phyloP scores from a whole-genome alignment of 2,888 invertebrate genomes.

The Heliconius aoede region DNA sequence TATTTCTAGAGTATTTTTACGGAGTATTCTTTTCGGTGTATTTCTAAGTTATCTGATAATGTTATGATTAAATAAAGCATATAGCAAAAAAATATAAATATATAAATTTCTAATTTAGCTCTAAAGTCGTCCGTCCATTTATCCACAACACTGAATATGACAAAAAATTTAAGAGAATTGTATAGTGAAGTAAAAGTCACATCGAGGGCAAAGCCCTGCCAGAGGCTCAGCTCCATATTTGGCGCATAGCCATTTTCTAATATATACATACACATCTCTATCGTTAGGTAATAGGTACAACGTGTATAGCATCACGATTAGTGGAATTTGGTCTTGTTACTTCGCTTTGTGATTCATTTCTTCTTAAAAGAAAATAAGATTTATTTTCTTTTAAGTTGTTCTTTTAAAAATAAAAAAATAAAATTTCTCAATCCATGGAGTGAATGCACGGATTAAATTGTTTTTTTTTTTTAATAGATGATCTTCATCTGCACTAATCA shows the following conservation, averaged over 20 bases:
- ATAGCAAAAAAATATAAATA: not conserved
- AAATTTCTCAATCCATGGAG: not conserved
- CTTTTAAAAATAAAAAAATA: not conserved
- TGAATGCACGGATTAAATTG: not conserved
- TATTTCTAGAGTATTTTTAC: not conserved
- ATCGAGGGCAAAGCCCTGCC: slow-evolving; percentile 20
- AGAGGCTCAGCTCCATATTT: slow-evolving; percentile 11
- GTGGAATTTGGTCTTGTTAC: not conserved
- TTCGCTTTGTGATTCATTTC: not conserved
- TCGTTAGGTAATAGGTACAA: not conserved
- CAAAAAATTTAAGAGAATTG: slow-evolving; percentile 5
- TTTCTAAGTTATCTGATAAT: too few relatives aligned
- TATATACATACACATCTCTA: not conserved
- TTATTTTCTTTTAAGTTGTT: not conserved
- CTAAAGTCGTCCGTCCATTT: not conserved
- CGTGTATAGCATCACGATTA: not conserved
- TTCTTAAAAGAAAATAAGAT: not conserved
- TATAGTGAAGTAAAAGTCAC: slow-evolving; percentile 21
- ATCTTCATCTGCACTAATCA: slow-evolving; percentile 38
- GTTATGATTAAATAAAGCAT: not conserved
- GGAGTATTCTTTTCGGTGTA: not conserved
- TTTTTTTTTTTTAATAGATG: too few relatives aligned
- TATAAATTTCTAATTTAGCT: not conserved
- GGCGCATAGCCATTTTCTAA: slow-evolving; percentile 23
- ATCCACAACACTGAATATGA: not conserved